These are phyloP conservation scores for Macrosteles quadrilineatus DNA, from an alignment of 1,140 invertebrate species.

Conservation along the genomic window DNA sequence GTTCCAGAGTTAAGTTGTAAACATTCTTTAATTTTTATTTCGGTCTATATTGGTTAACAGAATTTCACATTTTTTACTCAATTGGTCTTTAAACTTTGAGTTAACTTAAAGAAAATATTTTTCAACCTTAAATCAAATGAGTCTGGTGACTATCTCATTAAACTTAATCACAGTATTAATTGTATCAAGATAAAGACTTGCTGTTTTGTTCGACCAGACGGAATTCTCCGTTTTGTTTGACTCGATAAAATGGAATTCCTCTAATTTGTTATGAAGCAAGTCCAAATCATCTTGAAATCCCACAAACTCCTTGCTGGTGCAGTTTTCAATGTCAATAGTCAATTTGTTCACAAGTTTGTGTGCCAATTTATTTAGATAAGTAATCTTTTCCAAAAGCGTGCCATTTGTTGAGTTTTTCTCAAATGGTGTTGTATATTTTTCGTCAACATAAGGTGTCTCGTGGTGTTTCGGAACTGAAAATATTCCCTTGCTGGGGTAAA, in stretches of 20 bases:
- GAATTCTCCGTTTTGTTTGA: background rate
- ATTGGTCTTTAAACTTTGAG: too few species aligned
- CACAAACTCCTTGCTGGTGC: background rate
- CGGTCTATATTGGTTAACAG: too few species aligned
- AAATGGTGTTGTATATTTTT: background rate
- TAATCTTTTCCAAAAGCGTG: background rate
- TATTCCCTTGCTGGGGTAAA: background rate
- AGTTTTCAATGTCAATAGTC: background rate
- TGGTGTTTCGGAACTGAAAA: conserved; percentile 6
- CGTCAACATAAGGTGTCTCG: background rate
- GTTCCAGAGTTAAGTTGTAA: too few species aligned
- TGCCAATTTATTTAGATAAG: background rate
- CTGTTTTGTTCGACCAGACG: background rate
- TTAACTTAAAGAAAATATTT: too few species aligned
- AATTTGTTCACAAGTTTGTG: background rate
- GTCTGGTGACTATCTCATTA: background rate
- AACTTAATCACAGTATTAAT: conserved; percentile 9
- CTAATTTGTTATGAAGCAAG: background rate
- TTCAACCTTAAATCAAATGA: background rate
- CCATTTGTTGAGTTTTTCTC: background rate
- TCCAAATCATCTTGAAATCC: background rate
- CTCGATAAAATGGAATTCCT: background rate
- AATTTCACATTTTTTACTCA: too few species aligned
- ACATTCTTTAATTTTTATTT: too few species aligned
- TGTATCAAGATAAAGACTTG: background rate